These are phyloP conservation scores for Monodelphis domestica DNA, from an alignment of 2,797 vertebrate genomes.

Conservation along the genomic window DNA sequence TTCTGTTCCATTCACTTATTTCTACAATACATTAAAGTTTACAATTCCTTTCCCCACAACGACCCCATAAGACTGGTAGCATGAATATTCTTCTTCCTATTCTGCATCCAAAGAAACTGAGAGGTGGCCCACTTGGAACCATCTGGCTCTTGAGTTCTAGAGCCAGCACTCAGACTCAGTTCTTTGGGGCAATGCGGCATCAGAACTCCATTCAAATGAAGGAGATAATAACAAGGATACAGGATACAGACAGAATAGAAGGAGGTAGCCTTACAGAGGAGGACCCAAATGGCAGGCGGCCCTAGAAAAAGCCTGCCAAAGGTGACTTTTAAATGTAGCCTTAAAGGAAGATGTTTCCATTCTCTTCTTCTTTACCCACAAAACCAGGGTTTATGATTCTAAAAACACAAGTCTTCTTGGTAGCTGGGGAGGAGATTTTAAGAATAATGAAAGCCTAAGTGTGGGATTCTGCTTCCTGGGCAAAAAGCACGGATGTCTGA, in stretches of 20 bases:
- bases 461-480: slow-evolving; percentile 27
- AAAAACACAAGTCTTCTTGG: neutral
- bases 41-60: neutral
- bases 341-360: neutral
- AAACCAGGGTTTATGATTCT: slow-evolving; percentile 19
- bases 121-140: neutral
- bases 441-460: neutral
- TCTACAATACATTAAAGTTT: neutral
- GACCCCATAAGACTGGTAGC: neutral
- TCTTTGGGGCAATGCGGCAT: neutral
- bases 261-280: neutral
- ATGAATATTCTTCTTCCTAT: neutral
- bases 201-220: neutral
- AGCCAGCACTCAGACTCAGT: neutral
- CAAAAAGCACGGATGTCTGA: slow-evolving; percentile 25
- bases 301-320: neutral
- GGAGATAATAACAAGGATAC: neutral
- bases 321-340: neutral
- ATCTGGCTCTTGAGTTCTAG: neutral
- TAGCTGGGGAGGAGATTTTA: neutral
- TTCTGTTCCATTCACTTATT: neutral
- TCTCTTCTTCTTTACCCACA: slow-evolving; percentile 7
- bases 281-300: neutral
- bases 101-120: neutral
- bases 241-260: neutral